Percentiles rank a stretch among this genome's conserved stretches.
Conservation (phyloP, 2,113 vertebrate genomes). For the Rhinoptilus africanus region DNA sequence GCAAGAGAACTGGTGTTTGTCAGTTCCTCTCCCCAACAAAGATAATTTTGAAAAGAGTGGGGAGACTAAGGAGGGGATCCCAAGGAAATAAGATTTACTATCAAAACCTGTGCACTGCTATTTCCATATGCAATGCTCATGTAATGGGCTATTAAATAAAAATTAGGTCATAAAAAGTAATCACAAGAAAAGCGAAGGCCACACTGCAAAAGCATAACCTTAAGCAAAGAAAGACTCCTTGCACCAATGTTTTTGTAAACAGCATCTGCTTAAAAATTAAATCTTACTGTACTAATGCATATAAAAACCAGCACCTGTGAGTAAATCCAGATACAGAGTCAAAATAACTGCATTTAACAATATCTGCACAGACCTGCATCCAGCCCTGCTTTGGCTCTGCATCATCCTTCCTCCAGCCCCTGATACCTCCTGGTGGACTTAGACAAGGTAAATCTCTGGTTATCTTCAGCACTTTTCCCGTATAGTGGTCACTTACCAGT, state of each 20-base stretch:
- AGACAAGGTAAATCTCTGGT: neutral
- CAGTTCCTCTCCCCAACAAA: neutral
- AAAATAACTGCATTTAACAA: neutral
- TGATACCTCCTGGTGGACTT: neutral
- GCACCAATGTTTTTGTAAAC: neutral
- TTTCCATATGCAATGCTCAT: neutral
- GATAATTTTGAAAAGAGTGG: neutral
- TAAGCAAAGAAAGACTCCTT: neutral
- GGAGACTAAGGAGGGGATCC: neutral
- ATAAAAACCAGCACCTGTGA: neutral
- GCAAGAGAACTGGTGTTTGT: neutral
- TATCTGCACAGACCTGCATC: neutral
- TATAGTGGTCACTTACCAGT: neutral
- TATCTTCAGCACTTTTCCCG: neutral
- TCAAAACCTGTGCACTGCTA: neutral
- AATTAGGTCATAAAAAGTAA: neutral
- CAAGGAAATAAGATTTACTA: neutral
- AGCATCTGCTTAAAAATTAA: neutral
- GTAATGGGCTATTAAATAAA: neutral
- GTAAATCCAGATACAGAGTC: neutral
- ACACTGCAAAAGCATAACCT: neutral
- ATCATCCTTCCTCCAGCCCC: neutral
- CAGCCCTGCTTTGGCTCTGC: neutral
- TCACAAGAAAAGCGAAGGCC: neutral
- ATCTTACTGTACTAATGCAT: neutral